Conservation (phyloP, 2,113 vertebrate species). For the Connochaetes taurinus region DNA sequence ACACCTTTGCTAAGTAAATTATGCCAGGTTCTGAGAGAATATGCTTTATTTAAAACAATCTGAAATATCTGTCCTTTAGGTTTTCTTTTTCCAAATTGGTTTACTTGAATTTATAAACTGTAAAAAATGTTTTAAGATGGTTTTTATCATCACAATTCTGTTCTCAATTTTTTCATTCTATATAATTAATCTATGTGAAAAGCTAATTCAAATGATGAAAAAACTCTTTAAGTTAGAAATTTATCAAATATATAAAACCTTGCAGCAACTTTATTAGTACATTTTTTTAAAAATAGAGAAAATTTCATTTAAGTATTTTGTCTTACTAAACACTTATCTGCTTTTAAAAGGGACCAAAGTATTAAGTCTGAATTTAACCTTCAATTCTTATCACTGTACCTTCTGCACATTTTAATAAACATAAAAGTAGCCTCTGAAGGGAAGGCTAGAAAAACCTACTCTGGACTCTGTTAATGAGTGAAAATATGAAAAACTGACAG, state of each 20-base stretch:
- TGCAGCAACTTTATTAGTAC: neutral
- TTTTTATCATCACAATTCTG: neutral
- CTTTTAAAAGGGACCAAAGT: neutral
- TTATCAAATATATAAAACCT: neutral
- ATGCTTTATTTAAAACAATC: slow-evolving; percentile 24
- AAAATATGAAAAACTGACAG: neutral
- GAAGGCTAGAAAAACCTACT: neutral
- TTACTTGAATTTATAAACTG: neutral
- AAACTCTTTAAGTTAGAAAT: neutral
- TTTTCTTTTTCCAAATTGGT: neutral
- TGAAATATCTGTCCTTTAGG: neutral
- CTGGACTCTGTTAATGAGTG: neutral
- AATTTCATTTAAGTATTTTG: slow-evolving; percentile 2
- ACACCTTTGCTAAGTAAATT: neutral
- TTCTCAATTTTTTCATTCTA: slow-evolving; percentile 14
- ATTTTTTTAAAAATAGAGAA: neutral
- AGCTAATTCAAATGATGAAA: slow-evolving; percentile 4
- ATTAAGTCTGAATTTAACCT: neutral
- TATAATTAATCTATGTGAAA: neutral
- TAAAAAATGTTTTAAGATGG: neutral
- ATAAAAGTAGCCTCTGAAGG: neutral
- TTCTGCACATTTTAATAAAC: neutral
- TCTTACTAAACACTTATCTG: neutral
- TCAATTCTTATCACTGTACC: neutral
- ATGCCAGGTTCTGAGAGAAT: neutral